Conservation (phyloP, 2,888 invertebrate species). For the Darwinula stevensoni region DNA sequence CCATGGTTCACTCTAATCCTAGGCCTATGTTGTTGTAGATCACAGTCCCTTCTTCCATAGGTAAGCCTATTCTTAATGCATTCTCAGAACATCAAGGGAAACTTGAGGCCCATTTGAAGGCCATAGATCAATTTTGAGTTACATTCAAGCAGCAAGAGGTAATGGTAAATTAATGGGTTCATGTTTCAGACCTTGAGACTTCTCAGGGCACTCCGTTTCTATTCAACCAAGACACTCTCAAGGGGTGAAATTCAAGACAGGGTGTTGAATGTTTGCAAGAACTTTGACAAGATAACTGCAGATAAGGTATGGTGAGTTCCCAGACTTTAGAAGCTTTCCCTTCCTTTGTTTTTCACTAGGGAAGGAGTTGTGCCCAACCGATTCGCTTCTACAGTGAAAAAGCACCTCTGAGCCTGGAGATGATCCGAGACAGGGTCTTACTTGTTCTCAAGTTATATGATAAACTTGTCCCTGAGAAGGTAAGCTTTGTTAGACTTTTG, state of each 20-base stretch:
- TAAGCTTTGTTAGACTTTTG: slow-evolving; percentile 23
- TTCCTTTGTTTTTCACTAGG: slow-evolving; percentile 4
- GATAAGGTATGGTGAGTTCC: slow-evolving; percentile 34
- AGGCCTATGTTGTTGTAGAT: too few species aligned
- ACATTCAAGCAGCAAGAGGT: too few species aligned
- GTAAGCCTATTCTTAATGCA: too few species aligned
- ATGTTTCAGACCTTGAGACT: too few species aligned
- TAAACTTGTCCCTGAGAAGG: slow-evolving; percentile 79
- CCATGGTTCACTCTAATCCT: too few species aligned
- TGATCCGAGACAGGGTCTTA: slow-evolving; percentile 61
- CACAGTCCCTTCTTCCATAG: too few species aligned
- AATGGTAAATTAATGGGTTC: too few species aligned
- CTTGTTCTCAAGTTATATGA: slow-evolving; percentile 91
- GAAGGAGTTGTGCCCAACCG: slow-evolving; percentile 4
- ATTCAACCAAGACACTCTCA: slow-evolving; percentile 13
- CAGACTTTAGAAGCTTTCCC: slow-evolving; percentile 5
- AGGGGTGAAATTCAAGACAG: slow-evolving; percentile 38
- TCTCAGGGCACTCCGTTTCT: too few species aligned
- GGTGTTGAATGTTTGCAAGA: slow-evolving; percentile 54
- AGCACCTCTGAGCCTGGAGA: slow-evolving; percentile 44
- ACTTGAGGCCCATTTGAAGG: too few species aligned
- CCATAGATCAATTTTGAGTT: too few species aligned
- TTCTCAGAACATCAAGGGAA: too few species aligned
- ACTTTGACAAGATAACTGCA: slow-evolving; percentile 62
- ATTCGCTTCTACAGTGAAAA: slow-evolving; percentile 29